Percentiles rank a stretch among this genome's conserved stretches.
phyloP scores from a whole-genome alignment of 1,140 invertebrate species.

The Caenorhabditis latens region DNA sequence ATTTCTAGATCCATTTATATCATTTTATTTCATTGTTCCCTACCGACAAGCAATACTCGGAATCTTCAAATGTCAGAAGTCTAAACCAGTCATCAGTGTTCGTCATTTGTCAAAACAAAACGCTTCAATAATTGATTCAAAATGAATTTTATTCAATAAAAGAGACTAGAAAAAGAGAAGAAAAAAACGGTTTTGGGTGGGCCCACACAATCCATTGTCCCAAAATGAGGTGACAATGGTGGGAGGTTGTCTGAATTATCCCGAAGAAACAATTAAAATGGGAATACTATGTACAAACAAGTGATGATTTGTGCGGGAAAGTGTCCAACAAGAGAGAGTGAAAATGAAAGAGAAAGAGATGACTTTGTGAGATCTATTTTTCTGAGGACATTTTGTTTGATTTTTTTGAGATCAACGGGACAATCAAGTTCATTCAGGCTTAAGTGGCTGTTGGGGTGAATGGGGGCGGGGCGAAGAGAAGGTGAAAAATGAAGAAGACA shows the following conservation, averaged over 20 bases:
- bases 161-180: constrained; percentile 22
- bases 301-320: constrained; percentile 28
- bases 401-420: constrained; percentile 38
- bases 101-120: constrained; percentile 11
- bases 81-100: background rate
- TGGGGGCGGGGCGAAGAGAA: background rate
- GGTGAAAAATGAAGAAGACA: constrained; percentile 20
- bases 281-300: constrained; percentile 53
- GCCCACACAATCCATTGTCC: constrained; percentile 28
- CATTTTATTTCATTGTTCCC: constrained; percentile 36
- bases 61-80: background rate
- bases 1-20: constrained; percentile 33
- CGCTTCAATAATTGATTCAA: constrained; percentile 32
- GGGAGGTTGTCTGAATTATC: constrained; percentile 44
- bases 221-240: background rate
- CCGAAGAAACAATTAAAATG: constrained; percentile 47
- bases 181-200: background rate
- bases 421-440: constrained; percentile 50
- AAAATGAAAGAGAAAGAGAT: too few relatives aligned
- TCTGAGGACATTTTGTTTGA: constrained; percentile 25
- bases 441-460: constrained; percentile 25
- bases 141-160: constrained; percentile 53
- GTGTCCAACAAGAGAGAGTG: background rate
- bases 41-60: constrained; percentile 3
- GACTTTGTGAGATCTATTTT: background rate